Evolutionary conservation across 1,140 invertebrate species (phyloP).

Genomic region (Pogonomyrmex barbatus): DNA sequence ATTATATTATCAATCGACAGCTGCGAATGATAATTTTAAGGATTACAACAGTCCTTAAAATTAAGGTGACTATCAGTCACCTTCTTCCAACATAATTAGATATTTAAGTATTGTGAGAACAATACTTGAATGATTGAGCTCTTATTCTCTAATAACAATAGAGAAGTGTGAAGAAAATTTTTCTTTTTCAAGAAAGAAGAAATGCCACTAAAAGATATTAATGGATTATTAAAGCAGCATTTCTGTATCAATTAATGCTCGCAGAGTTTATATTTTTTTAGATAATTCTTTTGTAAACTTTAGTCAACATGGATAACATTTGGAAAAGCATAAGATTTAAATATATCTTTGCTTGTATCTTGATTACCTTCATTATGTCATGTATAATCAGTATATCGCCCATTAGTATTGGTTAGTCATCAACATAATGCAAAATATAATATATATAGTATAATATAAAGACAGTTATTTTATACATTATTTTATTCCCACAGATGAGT

Average conservation of each 20-base stretch:
- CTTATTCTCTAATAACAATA: not conserved
- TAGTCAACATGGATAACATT: conserved; percentile 70
- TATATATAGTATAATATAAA: not conserved
- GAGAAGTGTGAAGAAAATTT: not conserved
- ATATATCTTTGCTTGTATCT: conserved; percentile 82
- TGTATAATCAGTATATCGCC: conserved; percentile 83
- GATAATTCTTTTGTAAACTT: conserved; percentile 12
- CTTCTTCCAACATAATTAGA: not conserved
- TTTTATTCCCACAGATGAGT: conserved; percentile 80
- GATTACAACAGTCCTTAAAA: not conserved
- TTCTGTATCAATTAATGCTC: conserved; percentile 30
- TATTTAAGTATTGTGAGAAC: not conserved
- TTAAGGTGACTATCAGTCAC: not conserved
- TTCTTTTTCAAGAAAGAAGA: not conserved
- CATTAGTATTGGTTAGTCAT: conserved; percentile 81
- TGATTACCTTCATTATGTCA: conserved; percentile 82
- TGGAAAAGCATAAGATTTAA: conserved; percentile 81
- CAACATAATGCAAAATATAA: not conserved
- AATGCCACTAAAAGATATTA: not conserved
- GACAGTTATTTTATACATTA: not conserved
- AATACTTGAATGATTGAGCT: no score
- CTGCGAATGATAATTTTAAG: conserved; percentile 15
- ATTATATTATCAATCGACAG: not conserved
- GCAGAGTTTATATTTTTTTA: conserved; percentile 9
- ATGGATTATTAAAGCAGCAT: not conserved